Evolutionary conservation across 2,113 vertebrate species (phyloP).

Genomic region (Pitta sordida): DNA sequence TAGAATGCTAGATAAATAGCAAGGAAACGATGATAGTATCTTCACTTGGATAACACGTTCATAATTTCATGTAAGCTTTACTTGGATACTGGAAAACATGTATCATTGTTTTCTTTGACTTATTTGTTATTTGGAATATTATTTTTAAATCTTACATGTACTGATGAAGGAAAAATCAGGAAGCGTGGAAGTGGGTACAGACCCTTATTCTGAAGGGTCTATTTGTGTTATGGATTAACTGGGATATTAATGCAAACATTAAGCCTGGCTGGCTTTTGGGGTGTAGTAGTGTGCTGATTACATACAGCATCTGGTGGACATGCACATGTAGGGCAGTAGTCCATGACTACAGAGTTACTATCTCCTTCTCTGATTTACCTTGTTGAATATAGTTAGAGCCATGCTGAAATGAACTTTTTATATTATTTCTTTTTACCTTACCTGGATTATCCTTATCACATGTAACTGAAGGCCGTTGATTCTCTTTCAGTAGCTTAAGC

Average conservation of each 20-base stretch:
- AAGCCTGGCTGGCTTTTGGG: neutral
- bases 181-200: neutral
- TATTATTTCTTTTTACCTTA: neutral
- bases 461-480: neutral
- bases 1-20: neutral
- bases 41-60: neutral
- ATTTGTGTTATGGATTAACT: neutral
- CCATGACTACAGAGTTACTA: neutral
- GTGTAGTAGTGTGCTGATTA: neutral
- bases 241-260: neutral
- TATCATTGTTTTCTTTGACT: neutral
- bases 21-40: neutral
- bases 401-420: neutral
- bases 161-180: neutral
- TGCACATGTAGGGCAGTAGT: neutral
- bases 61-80: neutral
- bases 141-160: neutral
- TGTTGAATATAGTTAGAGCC: neutral
- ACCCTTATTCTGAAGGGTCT: neutral
- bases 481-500: neutral
- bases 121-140: neutral
- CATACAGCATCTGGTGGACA: neutral
- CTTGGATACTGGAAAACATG: accelerated
- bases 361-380: neutral
- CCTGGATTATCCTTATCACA: neutral